phyloP scores from a whole-genome alignment of 2,888 invertebrate genomes.

The Gibbula magus region DNA sequence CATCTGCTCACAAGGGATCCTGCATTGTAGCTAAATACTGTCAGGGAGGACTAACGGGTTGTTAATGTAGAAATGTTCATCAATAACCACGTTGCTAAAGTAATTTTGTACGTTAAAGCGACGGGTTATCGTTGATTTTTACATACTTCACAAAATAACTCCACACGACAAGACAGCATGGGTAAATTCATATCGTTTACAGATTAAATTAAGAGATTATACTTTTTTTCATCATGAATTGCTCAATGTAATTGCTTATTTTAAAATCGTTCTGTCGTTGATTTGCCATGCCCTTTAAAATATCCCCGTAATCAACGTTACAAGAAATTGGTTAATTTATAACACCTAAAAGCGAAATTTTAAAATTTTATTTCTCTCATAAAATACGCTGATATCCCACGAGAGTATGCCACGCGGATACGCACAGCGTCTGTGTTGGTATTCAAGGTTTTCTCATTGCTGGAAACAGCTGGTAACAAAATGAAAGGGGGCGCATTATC shows the following conservation, averaged over 20 bases:
- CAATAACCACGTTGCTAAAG: neutral
- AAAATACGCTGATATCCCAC: neutral
- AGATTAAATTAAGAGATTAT: too few species aligned
- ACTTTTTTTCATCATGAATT: too few species aligned
- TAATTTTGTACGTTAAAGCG: neutral
- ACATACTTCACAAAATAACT: too few species aligned
- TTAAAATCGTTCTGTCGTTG: too few species aligned
- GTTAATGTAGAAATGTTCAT: too few species aligned
- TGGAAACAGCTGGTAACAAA: slow-evolving; percentile 8
- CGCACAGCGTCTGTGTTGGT: slow-evolving; percentile 7
- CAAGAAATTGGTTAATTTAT: neutral
- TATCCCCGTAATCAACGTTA: neutral
- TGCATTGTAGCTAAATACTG: too few species aligned
- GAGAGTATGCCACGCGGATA: neutral
- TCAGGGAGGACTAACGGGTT: too few species aligned
- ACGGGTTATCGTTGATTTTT: neutral
- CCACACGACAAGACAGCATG: too few species aligned
- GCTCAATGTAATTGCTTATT: too few species aligned
- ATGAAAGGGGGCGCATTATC: neutral
- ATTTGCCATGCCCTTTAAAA: neutral
- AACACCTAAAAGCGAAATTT: neutral
- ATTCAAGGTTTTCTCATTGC: neutral
- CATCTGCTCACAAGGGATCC: neutral
- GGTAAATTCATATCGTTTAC: too few species aligned
- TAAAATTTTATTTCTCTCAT: neutral